Base-by-base conservation (phyloP, 2,888 invertebrate species). In the Agrenia bidenticulata region DNA sequence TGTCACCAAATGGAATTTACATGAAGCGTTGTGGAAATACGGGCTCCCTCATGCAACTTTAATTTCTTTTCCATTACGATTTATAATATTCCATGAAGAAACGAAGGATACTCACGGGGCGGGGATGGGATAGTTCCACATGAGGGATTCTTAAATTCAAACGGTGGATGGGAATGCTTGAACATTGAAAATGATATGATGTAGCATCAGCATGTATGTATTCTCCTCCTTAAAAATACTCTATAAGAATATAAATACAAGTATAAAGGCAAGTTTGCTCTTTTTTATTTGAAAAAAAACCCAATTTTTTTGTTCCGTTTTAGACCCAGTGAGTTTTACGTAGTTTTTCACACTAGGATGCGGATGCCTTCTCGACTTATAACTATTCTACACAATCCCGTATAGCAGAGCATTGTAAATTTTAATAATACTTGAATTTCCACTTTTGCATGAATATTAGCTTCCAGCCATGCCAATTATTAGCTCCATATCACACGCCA, bases 111-210 rank as follows among this genome's bases (percentile, higher is more conserved):
- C 11, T 32, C 32, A 32, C 55, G 53, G 66, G 66, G 66, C 56
- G 66, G 66, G 51, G 58, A 54, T 59, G 53, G 42, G 56, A 66
- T 51, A 55, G 66, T 67, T 67, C 63, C 66, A 67, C 66, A 63
- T 67, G 66, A 67, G 66, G 51, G 60, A 63, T 45, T 66, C 59
- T 37, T 49, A 59, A 17, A 51, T 41, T 39, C 41, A 55, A 42
- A 42, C 19, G 17, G 45, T 17, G 45, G 19, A 45, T 45, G 45
- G 45, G 19, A 45, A 45, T 45, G 15, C 5, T 17, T 45, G 9
- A 15, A 45, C 4, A 39, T 15, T 4, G 45, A 45, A 5, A n/a
- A 15, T 32, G 32, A 32, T 32, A 32, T 32, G 32, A n/a, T n/a
- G n/a, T n/a, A n/a, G n/a, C n/a, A n/a, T n/a, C 11, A 32, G 4